phyloP scores from a whole-genome alignment of 2,888 invertebrate species.

The Himalopsyche tibetana region DNA sequence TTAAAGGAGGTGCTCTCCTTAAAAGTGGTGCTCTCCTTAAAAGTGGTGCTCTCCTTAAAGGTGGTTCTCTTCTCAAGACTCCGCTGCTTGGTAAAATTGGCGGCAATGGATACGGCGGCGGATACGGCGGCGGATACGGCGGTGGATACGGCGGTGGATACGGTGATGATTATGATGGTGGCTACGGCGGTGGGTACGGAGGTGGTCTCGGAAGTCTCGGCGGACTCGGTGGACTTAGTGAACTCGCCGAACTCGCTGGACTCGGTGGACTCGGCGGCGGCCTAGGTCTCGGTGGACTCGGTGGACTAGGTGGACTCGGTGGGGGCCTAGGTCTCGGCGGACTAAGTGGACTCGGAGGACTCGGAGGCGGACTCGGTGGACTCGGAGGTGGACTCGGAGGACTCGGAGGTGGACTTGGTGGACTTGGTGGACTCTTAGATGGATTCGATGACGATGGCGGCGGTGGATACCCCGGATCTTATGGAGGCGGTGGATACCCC shows the following conservation, averaged over 20 bases:
- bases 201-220: constrained; percentile 63
- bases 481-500: constrained; percentile 66
- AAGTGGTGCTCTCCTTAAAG: background rate
- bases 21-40: background rate
- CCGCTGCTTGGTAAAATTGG: constrained; percentile 43
- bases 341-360: constrained; percentile 63
- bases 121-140: constrained; percentile 66
- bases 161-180: constrained; percentile 66
- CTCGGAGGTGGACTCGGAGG: constrained; percentile 64
- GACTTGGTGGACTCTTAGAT: constrained; percentile 59
- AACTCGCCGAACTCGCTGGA: constrained; percentile 31
- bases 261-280: constrained; percentile 62
- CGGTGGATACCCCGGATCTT: constrained; percentile 31
- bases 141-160: constrained; percentile 62
- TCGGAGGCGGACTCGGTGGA: constrained; percentile 66
- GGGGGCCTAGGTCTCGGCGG: constrained; percentile 65
- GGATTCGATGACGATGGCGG: constrained; percentile 64
- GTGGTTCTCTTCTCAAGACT: background rate
- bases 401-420: constrained; percentile 8
- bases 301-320: constrained; percentile 54
- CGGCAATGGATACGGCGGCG: constrained; percentile 65
- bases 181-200: constrained; percentile 65
- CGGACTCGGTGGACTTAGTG: constrained; percentile 62
- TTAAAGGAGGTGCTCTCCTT: constrained; percentile 18
- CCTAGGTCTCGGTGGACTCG: constrained; percentile 63